These are phyloP conservation scores for Pipistrellus nathusii DNA, from an alignment of 2,797 vertebrate genomes.

Conservation along the genomic window DNA sequence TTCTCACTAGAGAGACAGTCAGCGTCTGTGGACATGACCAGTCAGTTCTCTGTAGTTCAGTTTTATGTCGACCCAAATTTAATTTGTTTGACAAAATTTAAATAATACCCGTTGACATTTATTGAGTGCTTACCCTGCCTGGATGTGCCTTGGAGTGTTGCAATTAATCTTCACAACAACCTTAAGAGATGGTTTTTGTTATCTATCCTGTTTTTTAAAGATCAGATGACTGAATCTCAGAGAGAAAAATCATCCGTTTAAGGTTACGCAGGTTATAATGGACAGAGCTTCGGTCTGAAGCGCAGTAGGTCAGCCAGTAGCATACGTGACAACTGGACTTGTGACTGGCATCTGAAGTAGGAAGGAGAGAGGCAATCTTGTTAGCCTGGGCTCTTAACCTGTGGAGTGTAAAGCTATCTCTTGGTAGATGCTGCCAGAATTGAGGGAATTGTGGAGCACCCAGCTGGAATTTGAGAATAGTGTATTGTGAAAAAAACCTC, in stretches of 20 bases:
- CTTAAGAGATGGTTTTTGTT: background rate
- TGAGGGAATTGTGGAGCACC: background rate
- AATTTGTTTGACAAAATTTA: slow-evolving; percentile 38
- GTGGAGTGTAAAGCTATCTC: background rate
- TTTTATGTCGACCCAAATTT: background rate
- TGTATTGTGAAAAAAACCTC: background rate
- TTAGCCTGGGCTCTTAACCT: background rate
- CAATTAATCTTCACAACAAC: background rate
- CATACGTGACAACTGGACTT: background rate
- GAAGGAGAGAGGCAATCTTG: no score
- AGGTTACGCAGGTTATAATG: background rate
- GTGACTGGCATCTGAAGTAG: background rate
- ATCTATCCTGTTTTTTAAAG: background rate
- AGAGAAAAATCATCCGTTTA: background rate
- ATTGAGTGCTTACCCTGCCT: background rate
- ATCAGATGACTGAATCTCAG: background rate
- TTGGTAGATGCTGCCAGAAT: background rate
- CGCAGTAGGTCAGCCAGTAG: background rate
- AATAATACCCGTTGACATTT: slow-evolving; percentile 23
- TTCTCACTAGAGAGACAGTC: background rate
- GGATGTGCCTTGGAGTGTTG: background rate
- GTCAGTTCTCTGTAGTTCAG: background rate
- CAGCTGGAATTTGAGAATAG: background rate
- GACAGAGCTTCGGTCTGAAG: background rate
- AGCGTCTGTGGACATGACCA: background rate